A percentile compares a stretch with the other conserved stretches of the same genome.
Conservation (phyloP, 1,140 invertebrate species). For the Anoplophora glabripennis region DNA sequence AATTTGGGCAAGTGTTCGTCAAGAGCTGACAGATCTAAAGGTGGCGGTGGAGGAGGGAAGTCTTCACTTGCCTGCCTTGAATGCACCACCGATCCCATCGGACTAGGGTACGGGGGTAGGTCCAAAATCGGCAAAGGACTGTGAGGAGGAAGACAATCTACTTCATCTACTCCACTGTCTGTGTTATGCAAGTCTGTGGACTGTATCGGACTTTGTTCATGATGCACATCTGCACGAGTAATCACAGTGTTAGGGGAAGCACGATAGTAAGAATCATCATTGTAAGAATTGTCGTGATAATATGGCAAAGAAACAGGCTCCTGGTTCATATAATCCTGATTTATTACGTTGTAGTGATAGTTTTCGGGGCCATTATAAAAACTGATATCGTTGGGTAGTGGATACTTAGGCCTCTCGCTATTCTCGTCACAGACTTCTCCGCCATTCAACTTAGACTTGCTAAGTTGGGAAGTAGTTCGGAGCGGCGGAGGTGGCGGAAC, state of each 20-base stretch:
- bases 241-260: conserved; percentile 59
- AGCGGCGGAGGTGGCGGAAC: conserved; percentile 83
- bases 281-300: conserved; percentile 47
- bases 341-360: conserved; percentile 37
- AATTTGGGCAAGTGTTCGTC: conserved; percentile 53
- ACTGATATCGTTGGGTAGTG: too few species aligned
- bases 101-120: conserved; percentile 76
- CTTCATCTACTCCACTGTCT: conserved; percentile 58
- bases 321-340: conserved; percentile 51
- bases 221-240: conserved; percentile 77
- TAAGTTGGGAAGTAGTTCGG: conserved; percentile 81
- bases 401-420: too few species aligned
- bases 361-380: too few species aligned
- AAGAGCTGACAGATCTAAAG: conserved; percentile 62
- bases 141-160: conserved; percentile 53
- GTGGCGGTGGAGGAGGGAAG: conserved; percentile 81
- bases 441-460: conserved; percentile 60
- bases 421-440: conserved; percentile 59
- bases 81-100: conserved; percentile 69
- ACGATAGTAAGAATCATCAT: conserved; percentile 49
- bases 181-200: too few species aligned
- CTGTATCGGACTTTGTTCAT: conserved; percentile 61
- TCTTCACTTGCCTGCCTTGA: conserved; percentile 84
- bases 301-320: conserved; percentile 67
- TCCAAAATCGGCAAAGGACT: conserved; percentile 52